A percentile compares a stretch with the other conserved stretches of the same genome.
phyloP scores from a whole-genome alignment of 2,888 invertebrate genomes.

The Aphidius colemani region DNA sequence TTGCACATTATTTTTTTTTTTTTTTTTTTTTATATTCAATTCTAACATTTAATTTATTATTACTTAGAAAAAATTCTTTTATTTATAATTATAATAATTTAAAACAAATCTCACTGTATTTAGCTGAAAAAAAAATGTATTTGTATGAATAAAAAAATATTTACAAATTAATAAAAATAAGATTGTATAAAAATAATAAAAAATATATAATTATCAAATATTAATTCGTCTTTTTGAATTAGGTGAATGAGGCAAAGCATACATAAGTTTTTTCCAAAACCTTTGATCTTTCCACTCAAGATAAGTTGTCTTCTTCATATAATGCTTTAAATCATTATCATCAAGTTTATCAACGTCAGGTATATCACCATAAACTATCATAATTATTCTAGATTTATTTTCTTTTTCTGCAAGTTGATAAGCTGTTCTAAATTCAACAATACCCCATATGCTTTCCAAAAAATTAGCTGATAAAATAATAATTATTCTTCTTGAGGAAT shows the following conservation, averaged over 20 bases:
- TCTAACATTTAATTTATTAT: not conserved
- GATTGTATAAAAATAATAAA: too few relatives aligned
- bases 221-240: constrained; percentile 61
- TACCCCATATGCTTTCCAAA: constrained; percentile 76
- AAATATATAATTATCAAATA: too few relatives aligned
- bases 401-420: constrained; percentile 74
- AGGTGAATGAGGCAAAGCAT: constrained; percentile 71
- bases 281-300: constrained; percentile 80
- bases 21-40: constrained; percentile 35
- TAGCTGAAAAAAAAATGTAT: too few relatives aligned
- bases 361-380: constrained; percentile 76
- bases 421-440: constrained; percentile 76
- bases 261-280: constrained; percentile 80
- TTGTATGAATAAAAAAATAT: too few relatives aligned
- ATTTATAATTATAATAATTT: too few relatives aligned
- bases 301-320: constrained; percentile 78
- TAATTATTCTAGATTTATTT: constrained; percentile 71
- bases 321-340: constrained; percentile 72
- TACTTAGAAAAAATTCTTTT: too few relatives aligned
- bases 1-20: too few relatives aligned
- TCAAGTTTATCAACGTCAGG: constrained; percentile 64
- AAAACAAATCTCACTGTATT: too few relatives aligned
- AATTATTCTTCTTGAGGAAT: constrained; percentile 72
- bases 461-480: constrained; percentile 75
- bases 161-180: too few relatives aligned